Evolutionary conservation across 2,888 invertebrate genomes (phyloP).

Genomic region (Spicauda simplicius): DNA sequence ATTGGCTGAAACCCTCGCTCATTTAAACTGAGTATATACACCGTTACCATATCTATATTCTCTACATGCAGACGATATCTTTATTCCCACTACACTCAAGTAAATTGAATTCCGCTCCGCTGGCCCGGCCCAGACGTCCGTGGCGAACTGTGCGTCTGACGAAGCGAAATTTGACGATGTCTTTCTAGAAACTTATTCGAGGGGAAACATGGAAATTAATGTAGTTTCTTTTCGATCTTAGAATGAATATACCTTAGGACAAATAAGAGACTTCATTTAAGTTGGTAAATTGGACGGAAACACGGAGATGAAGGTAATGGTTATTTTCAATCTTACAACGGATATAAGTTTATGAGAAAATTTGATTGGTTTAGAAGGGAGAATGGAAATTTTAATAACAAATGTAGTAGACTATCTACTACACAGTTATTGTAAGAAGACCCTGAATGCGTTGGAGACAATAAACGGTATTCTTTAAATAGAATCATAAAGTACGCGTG

Average conservation of each 20-base stretch:
- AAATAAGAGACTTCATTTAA: background rate
- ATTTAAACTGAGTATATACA: background rate
- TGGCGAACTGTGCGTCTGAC: slow-evolving; percentile 1
- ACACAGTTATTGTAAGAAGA: no score
- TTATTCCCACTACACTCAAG: slow-evolving; percentile 25
- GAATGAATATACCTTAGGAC: background rate
- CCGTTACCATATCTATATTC: slow-evolving; percentile 17
- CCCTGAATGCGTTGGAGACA: no score
- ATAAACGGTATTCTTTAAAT: no score
- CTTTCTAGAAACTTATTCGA: slow-evolving; percentile 23
- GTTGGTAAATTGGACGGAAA: no score
- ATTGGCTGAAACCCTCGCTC: background rate
- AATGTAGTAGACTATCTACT: no score
- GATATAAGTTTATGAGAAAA: no score
- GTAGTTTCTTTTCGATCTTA: background rate
- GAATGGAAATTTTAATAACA: no score
- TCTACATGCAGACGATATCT: slow-evolving; percentile 22
- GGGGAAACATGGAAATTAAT: slow-evolving; percentile 6
- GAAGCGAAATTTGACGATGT: background rate
- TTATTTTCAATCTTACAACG: no score
- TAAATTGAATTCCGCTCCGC: slow-evolving; percentile 28
- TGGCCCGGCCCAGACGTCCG: slow-evolving; percentile 12
- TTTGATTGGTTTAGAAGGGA: no score
- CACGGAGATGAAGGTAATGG: no score
- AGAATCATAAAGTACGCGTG: no score